A percentile compares a stretch with the other conserved stretches of the same genome.
Conservation (phyloP, 2,797 vertebrate genomes). For the Chiloscyllium punctatum region DNA sequence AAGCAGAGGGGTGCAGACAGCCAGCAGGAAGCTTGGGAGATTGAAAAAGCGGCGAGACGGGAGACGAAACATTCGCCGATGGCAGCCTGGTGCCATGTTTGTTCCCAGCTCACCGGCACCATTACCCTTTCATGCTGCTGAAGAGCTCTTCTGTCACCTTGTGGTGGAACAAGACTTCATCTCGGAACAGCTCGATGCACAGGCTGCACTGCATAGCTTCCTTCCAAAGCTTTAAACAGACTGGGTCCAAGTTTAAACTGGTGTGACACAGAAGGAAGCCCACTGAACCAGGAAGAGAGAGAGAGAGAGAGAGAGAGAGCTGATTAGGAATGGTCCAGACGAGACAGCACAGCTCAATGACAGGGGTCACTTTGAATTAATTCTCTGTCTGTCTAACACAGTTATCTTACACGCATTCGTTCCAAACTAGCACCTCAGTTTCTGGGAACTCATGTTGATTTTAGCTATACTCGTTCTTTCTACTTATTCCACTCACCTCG, state of each 20-base stretch:
- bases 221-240: constrained; percentile 80
- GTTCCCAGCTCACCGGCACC: too few relatives aligned
- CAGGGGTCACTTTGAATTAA: background rate
- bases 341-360: too few relatives aligned
- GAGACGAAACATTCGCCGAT: too few relatives aligned
- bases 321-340: too few relatives aligned
- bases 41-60: too few relatives aligned
- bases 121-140: constrained; percentile 75
- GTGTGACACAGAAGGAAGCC: constrained; percentile 84
- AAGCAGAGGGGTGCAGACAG: background rate
- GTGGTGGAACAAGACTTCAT: constrained; percentile 75
- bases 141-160: constrained; percentile 82
- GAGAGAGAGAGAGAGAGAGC: constrained; percentile 6
- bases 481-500: too few relatives aligned
- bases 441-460: too few relatives aligned
- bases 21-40: too few relatives aligned
- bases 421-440: too few relatives aligned
- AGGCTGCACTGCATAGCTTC: constrained; percentile 73
- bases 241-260: constrained; percentile 63
- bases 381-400: background rate
- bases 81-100: too few relatives aligned
- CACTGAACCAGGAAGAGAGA: constrained; percentile 55
- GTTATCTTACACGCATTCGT: too few relatives aligned
- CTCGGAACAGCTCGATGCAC: constrained; percentile 71
- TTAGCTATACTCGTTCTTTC: too few relatives aligned